Base-by-base conservation (phyloP, 2,797 vertebrate genomes). In the Xerus rutilus region DNA sequence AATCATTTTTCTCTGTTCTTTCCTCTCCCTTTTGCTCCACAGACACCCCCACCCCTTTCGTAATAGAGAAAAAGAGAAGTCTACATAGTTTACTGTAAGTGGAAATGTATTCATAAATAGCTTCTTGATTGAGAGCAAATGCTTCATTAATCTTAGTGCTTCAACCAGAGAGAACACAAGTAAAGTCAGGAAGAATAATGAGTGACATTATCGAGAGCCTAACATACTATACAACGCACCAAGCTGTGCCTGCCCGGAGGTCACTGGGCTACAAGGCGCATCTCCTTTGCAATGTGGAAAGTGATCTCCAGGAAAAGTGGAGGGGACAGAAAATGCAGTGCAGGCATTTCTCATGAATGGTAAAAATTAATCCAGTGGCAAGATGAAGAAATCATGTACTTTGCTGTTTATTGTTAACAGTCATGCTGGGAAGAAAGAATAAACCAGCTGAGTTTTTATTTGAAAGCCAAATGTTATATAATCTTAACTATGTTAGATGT, bases 161-260 rank as follows among this genome's bases (percentile, higher is more conserved):
- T 97, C 93, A 94, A 79, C 93, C 81, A 92, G 85, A 91, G 95
- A 97, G 95, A 97, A 90, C 96, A 89, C 95, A 97, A 97, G 95
- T 97, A 94, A 96, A 98, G 95, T 97, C 97, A 97, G 93, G 94
- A 98, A 98, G 98, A 98, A 85, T 98, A 97, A 98, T 98, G 98
- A 97, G 95, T 91, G 91, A 94, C 95, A 97, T 98, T 98, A 94
- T 0, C 93, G 95, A 86, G 92, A 98, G 96, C 88, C 94, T 54
- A 94, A 0, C 0, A 0, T 86, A 89, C 94, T 97, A 49, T 95
- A 86, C 54, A 72, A 0, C 74, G 82, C 86, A 92, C 86, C 84
- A 93, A 82, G 81, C 77, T 96, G 57, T 96, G 92, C 82, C 69
- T 93, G 94, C 94, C 93, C 57, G 28, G 81, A 86, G 97, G 95